Evolutionary conservation across 2,797 vertebrate species (phyloP).

Genomic region (Kryptopterus vitreolus): DNA sequence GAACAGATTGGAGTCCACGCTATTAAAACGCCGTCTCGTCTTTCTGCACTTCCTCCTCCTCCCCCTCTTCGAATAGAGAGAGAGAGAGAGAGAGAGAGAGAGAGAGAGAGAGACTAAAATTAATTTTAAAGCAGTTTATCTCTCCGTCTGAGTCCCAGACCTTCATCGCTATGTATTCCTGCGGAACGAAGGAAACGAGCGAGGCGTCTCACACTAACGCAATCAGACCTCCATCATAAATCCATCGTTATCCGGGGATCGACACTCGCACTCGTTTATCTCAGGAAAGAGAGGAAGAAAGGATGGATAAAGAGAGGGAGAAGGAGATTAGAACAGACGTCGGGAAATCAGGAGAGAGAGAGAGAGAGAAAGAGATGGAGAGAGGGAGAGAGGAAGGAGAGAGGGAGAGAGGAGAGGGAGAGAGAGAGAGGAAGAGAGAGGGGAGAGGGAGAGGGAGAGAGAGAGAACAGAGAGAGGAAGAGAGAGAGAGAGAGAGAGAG

Average conservation of each 20-base stretch:
- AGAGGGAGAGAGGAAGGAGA: background rate
- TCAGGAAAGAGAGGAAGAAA: background rate
- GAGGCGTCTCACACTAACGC: constrained; percentile 47
- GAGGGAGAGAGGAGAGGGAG: background rate
- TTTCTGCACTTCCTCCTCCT: constrained; percentile 42
- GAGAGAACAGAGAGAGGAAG: background rate
- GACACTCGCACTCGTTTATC: background rate
- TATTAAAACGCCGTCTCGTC: constrained; percentile 20
- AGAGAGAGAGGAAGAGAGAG: background rate
- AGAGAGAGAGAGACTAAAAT: constrained; percentile 10
- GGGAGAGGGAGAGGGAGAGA: background rate
- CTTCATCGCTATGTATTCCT: background rate
- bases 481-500: background rate
- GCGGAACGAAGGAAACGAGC: constrained; percentile 23
- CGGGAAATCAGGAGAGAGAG: constrained; percentile 5
- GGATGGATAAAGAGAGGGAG: background rate
- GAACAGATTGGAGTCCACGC: constrained; percentile 4
- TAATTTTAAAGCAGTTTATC: constrained; percentile 48
- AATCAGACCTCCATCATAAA: constrained; percentile 51
- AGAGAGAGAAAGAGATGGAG: background rate
- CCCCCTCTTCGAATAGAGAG: background rate
- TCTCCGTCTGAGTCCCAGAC: background rate
- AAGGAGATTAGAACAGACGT: background rate
- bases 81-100: no score
- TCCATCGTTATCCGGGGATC: constrained; percentile 30